Percentiles rank a stretch among this genome's conserved stretches.
These are phyloP conservation scores for Agelaius tricolor DNA, from an alignment of 2,113 vertebrate genomes.

Conservation along the genomic window DNA sequence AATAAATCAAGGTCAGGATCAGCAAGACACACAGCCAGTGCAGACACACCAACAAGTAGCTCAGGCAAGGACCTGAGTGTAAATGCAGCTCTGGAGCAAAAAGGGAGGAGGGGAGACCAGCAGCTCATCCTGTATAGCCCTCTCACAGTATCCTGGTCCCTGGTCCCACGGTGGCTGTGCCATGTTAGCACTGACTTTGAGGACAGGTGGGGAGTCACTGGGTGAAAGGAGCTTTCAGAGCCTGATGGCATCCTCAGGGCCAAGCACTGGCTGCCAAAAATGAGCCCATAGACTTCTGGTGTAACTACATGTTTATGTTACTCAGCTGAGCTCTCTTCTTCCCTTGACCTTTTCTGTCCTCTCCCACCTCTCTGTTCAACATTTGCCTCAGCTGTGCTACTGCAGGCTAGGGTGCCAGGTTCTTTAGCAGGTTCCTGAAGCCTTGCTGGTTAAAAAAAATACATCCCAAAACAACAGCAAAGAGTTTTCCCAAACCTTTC, in stretches of 20 bases:
- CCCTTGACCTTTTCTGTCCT: background rate
- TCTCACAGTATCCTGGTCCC: background rate
- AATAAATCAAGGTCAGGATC: background rate
- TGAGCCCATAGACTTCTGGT: background rate
- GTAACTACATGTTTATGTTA: background rate
- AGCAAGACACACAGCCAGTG: rapidly evolving
- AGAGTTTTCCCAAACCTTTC: background rate
- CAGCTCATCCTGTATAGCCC: background rate
- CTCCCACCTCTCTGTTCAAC: background rate
- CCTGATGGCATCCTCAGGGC: background rate
- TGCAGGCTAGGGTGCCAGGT: background rate
- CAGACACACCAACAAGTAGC: background rate
- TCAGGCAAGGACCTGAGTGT: background rate
- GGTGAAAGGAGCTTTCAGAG: background rate
- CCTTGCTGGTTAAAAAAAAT: background rate
- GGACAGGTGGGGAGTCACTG: background rate
- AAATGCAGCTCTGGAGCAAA: background rate
- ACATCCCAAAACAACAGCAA: background rate
- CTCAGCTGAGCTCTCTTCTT: background rate
- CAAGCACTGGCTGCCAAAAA: background rate
- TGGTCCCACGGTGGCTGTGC: background rate
- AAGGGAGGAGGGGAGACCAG: background rate
- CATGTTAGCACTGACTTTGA: background rate
- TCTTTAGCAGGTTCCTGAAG: background rate
- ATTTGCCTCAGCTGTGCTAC: background rate